Evolutionary conservation across 2,797 vertebrate species (phyloP).

Genomic region (Enteromius mattozi): DNA sequence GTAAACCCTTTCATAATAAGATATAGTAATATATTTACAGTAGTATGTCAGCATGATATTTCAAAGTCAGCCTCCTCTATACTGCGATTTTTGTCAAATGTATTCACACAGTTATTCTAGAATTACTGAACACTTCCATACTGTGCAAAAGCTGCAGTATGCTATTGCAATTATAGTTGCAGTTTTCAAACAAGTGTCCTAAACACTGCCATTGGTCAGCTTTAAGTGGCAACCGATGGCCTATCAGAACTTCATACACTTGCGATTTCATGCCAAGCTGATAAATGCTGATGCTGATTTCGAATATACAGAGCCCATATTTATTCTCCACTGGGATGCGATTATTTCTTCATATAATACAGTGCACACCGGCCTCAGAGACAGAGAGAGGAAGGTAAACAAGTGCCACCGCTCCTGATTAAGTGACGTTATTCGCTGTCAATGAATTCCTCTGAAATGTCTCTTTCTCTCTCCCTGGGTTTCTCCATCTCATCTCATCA

Average conservation of each 20-base stretch:
- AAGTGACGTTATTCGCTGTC: constrained; percentile 96
- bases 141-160: too few species aligned
- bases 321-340: background rate
- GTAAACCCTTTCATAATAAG: background rate
- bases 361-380: constrained; percentile 54
- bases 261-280: background rate
- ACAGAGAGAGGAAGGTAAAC: constrained; percentile 73
- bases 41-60: background rate
- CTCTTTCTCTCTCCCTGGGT: constrained; percentile 85
- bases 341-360: constrained; percentile 23
- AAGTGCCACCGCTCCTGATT: constrained; percentile 89
- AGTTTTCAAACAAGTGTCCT: background rate
- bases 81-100: background rate
- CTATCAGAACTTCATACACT: background rate
- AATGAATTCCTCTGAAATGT: constrained; percentile 96
- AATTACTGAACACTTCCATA: background rate
- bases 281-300: background rate
- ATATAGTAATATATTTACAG: background rate
- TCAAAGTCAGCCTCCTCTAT: background rate
- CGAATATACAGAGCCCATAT: background rate
- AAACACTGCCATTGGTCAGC: background rate
- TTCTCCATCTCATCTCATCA: constrained; percentile 87
- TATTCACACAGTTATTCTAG: background rate
- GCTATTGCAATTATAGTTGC: background rate
- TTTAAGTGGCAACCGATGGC: constrained; percentile 5